These are phyloP conservation scores for Coelopa frigida DNA, from an alignment of 1,140 invertebrate species.

Conservation along the genomic window DNA sequence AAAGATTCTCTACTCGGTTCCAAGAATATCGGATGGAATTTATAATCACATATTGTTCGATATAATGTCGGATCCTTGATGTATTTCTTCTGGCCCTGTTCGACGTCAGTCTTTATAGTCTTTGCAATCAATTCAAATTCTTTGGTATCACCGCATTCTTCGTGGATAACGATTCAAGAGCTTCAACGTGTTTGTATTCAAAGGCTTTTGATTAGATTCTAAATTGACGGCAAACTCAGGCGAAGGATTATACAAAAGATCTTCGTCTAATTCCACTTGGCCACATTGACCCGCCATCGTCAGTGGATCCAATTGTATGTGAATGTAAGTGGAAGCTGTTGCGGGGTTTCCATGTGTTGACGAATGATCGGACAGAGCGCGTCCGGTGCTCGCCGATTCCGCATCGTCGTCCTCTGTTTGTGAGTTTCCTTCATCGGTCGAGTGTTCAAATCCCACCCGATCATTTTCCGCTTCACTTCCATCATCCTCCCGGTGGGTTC, in stretches of 20 bases:
- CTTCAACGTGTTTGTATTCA: slow-evolving; percentile 14
- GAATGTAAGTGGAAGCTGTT: slow-evolving; percentile 19
- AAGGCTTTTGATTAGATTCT: neutral
- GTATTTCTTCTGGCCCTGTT: neutral
- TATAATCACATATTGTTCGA: slow-evolving; percentile 17
- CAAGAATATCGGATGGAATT: slow-evolving; percentile 31
- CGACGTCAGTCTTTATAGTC: neutral
- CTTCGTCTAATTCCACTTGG: no score
- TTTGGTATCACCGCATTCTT: slow-evolving; percentile 13
- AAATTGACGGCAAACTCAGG: slow-evolving; percentile 6
- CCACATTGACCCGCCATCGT: no score
- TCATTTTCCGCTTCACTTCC: neutral
- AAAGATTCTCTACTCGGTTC: slow-evolving; percentile 15
- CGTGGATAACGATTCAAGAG: slow-evolving; percentile 31
- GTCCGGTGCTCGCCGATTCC: neutral
- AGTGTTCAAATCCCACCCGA: neutral
- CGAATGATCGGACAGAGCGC: neutral
- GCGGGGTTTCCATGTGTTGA: neutral
- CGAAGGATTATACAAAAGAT: slow-evolving; percentile 19
- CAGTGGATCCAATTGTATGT: slow-evolving; percentile 24
- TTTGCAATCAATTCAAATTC: slow-evolving; percentile 14
- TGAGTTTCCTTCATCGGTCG: neutral
- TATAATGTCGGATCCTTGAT: slow-evolving; percentile 19
- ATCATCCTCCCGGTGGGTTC: neutral
- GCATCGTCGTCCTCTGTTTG: neutral